Evolutionary conservation across 2,888 invertebrate species (phyloP).

Genomic region (Gryllus longicercus): DNA sequence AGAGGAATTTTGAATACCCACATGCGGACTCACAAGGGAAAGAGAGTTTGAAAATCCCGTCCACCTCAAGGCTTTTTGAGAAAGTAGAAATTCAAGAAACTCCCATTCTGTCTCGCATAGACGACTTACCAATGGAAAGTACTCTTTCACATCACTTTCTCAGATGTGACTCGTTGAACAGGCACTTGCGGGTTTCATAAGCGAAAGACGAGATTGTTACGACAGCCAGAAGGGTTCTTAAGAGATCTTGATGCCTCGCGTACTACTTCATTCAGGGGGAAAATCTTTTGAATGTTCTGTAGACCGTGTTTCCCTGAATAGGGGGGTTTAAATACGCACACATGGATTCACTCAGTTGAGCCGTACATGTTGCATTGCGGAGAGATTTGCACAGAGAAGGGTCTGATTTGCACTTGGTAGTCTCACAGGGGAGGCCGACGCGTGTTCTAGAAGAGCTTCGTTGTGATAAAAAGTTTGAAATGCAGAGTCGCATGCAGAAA

Average conservation of each 20-base stretch:
- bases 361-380: too few species aligned
- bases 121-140: not conserved
- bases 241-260: too few species aligned
- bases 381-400: too few species aligned
- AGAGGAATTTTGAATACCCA: not conserved
- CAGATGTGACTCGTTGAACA: not conserved
- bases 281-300: not conserved
- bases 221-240: too few species aligned
- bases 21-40: constrained; percentile 4
- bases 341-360: not conserved
- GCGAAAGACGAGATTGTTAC: too few species aligned
- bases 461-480: too few species aligned
- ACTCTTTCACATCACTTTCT: not conserved
- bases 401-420: too few species aligned
- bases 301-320: not conserved
- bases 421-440: too few species aligned
- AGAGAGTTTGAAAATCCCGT: not conserved
- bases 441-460: too few species aligned
- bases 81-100: not conserved
- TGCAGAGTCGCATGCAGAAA: too few species aligned
- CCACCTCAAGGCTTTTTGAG: not conserved
- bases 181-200: not conserved
- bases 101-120: not conserved
- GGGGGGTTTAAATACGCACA: not conserved
- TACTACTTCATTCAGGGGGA: not conserved